Conservation (phyloP, 2,797 vertebrate species). For the Chelon auratus region DNA sequence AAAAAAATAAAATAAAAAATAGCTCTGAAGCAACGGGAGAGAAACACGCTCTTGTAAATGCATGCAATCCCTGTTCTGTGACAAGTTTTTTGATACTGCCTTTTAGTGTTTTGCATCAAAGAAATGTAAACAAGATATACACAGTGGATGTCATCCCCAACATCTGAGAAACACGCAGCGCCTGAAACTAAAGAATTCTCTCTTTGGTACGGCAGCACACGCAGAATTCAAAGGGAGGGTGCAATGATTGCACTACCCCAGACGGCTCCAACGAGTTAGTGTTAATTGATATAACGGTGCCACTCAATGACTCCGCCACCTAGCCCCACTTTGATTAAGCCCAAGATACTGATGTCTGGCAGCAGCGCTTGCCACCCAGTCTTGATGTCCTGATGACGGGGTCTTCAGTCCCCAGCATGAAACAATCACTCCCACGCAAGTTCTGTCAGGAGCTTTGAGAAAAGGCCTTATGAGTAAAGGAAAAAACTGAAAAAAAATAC, state of each 20-base stretch:
- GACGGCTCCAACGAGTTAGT: conserved; percentile 68
- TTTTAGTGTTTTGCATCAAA: neutral
- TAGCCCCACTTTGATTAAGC: conserved; percentile 78
- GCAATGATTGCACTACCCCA: conserved; percentile 48
- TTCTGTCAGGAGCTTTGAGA: conserved; percentile 40
- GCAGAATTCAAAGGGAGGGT: conserved; percentile 36
- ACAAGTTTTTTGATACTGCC: conserved; percentile 3
- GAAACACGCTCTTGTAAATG: neutral
- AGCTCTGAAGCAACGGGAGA: neutral
- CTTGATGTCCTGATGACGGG: conserved; percentile 73
- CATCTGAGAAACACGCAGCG: neutral
- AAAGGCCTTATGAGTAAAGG: conserved; percentile 22
- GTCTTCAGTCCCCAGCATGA: conserved; percentile 62
- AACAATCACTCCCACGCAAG: conserved; percentile 50
- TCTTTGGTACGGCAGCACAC: conserved; percentile 10
- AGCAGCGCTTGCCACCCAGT: conserved; percentile 34
- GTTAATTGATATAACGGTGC: conserved; percentile 72
- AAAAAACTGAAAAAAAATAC: conserved; percentile 21
- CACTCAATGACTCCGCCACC: conserved; percentile 72
- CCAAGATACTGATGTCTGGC: conserved; percentile 65
- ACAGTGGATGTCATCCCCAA: neutral
- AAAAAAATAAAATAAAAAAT: neutral
- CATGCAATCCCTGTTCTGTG: neutral
- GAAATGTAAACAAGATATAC: neutral
- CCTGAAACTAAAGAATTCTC: conserved; percentile 23